Percentiles rank a stretch among this genome's conserved stretches.
These are phyloP conservation scores for Halyomorpha halys DNA, from an alignment of 1,140 invertebrate species.

Conservation along the genomic window DNA sequence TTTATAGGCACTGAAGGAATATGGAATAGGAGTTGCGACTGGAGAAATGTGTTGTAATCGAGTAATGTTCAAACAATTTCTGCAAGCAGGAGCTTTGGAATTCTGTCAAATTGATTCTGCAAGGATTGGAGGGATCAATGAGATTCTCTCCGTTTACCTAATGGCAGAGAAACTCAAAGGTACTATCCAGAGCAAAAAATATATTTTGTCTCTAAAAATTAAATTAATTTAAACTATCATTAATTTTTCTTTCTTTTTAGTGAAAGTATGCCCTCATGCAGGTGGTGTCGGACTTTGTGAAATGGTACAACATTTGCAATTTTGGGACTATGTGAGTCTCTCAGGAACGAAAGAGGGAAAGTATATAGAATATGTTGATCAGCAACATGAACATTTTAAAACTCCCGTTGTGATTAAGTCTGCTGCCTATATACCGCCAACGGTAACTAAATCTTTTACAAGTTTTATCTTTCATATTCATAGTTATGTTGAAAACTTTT, in stretches of 20 bases:
- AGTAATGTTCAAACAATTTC: conserved; percentile 85
- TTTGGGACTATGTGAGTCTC: conserved; percentile 73
- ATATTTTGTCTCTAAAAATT: background rate
- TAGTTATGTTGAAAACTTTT: no score
- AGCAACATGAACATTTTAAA: conserved; percentile 78
- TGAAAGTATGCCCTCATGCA: conserved; percentile 86
- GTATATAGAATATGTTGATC: conserved; percentile 77
- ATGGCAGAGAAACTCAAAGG: conserved; percentile 69
- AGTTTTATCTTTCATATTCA: no score
- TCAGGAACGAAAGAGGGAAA: conserved; percentile 57
- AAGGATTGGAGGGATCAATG: conserved; percentile 78
- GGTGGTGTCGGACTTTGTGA: conserved; percentile 87
- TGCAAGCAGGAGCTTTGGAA: conserved; percentile 66
- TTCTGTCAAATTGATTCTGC: conserved; percentile 87
- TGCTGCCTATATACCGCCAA: conserved; percentile 62
- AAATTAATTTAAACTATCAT: background rate
- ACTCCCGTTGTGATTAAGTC: conserved; percentile 56
- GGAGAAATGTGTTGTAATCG: conserved; percentile 87
- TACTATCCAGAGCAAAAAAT: conserved; percentile 33
- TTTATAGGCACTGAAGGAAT: conserved; percentile 50
- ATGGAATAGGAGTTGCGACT: conserved; percentile 74
- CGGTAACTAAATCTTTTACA: conserved; percentile 37
- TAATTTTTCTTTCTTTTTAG: conserved; percentile 40
- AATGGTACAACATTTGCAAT: conserved; percentile 84
- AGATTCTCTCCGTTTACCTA: conserved; percentile 75